These are phyloP conservation scores for western clawed frog (Xenopus tropicalis) DNA, from an alignment of 2,113 vertebrate genomes.

Conservation along the genomic window UCB_Xtro_10.0 CM004445.2:47234501-47235000, in stretches of 20 bases:
- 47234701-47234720: conserved; percentile 76
- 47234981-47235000: too few species aligned
- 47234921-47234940: too few species aligned
- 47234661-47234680: conserved; percentile 89
- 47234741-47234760: conserved; percentile 66
- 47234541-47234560: conserved; percentile 10
- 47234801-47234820: conserved; percentile 25
- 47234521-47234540: conserved; percentile 1
- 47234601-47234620: conserved; percentile 83
- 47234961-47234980: too few species aligned
- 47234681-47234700: conserved; percentile 89
- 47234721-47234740: conserved; percentile 85
- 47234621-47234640: conserved; percentile 85
- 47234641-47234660: conserved; percentile 85
- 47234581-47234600: conserved; percentile 69
- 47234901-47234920: neutral
- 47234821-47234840: accelerated
- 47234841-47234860: conserved; percentile 4
- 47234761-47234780: conserved; percentile 48
- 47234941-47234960: too few species aligned
- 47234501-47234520: conserved; percentile 4
- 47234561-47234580: conserved; percentile 32
- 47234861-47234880: conserved; percentile 5
- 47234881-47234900: neutral
- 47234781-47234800: conserved; percentile 52